phyloP scores from a whole-genome alignment of 2,888 invertebrate species.

The Philereme transversata region DNA sequence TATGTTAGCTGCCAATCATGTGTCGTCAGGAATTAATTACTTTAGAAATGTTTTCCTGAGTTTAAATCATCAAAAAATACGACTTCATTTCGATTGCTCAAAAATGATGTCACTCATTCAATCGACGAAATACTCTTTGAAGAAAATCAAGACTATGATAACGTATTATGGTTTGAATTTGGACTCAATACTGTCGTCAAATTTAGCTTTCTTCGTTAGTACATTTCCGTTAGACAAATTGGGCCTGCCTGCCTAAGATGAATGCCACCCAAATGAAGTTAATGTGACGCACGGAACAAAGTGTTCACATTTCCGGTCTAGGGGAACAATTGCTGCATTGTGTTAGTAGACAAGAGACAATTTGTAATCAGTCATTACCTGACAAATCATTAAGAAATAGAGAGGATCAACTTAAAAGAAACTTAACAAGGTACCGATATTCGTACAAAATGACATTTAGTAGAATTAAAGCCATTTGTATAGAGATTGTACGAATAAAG shows the following conservation, averaged over 20 bases:
- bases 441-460: too few relatives aligned
- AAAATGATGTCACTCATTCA: background rate
- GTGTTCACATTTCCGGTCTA: conserved; percentile 52
- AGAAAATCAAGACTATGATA: background rate
- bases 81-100: background rate
- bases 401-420: conserved; percentile 35
- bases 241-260: conserved; percentile 35
- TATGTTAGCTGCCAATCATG: background rate
- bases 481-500: too few relatives aligned
- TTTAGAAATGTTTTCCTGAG: background rate
- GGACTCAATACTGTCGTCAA: conserved; percentile 8
- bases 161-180: background rate
- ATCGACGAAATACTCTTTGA: background rate
- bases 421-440: conserved; percentile 10
- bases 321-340: conserved; percentile 58
- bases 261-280: conserved; percentile 46
- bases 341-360: conserved; percentile 48
- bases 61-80: background rate
- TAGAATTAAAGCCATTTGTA: too few relatives aligned
- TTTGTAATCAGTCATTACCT: conserved; percentile 56
- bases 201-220: conserved; percentile 12
- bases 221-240: conserved; percentile 34
- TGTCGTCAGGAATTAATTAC: background rate
- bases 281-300: conserved; percentile 52
- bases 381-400: conserved; percentile 55